A percentile compares a stretch with the other conserved stretches of the same genome.
Conservation (phyloP, 2,888 invertebrate species). For the Drosophila subsilvestris region DNA sequence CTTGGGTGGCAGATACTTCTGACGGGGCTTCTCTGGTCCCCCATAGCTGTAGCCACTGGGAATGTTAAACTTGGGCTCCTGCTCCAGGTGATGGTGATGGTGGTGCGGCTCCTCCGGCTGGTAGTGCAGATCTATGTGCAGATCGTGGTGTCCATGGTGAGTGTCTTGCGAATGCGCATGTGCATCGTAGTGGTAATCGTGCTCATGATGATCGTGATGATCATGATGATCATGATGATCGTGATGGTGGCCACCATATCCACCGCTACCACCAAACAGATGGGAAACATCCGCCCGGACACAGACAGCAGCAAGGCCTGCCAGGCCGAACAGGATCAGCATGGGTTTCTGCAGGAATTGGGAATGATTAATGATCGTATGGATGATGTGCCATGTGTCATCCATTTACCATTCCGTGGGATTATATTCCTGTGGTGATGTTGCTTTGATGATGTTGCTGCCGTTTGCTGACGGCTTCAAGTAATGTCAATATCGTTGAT, state of each 20-base stretch:
- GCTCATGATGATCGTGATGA: conserved; percentile 24
- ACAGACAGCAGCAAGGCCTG: conserved; percentile 42
- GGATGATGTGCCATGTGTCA: not conserved
- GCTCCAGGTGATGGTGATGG: conserved; percentile 38
- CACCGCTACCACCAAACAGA: conserved; percentile 44
- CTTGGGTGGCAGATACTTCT: conserved; percentile 41
- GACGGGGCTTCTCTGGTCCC: conserved; percentile 39
- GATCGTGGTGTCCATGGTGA: conserved; percentile 41
- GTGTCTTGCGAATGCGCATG: conserved; percentile 25
- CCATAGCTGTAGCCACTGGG: conserved; percentile 62
- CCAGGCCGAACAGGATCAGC: conserved; percentile 55
- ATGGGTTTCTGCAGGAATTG: conserved; percentile 46
- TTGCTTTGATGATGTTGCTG: conserved; percentile 49
- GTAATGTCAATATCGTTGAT: conserved; percentile 54
- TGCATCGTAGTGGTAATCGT: conserved; percentile 21
- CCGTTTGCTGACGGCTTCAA: conserved; percentile 53
- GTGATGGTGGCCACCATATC: conserved; percentile 45
- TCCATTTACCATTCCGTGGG: conserved; percentile 52
- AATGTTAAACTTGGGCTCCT: conserved; percentile 26
- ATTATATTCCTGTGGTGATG: conserved; percentile 13
- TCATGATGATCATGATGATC: conserved; percentile 30
- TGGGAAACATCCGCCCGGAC: conserved; percentile 68
- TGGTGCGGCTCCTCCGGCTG: conserved; percentile 48
- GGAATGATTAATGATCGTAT: not conserved
- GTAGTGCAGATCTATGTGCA: conserved; percentile 55